Evolutionary conservation across 2,113 vertebrate species (phyloP).

Genomic region (Pelvicachromis taeniatus): DNA sequence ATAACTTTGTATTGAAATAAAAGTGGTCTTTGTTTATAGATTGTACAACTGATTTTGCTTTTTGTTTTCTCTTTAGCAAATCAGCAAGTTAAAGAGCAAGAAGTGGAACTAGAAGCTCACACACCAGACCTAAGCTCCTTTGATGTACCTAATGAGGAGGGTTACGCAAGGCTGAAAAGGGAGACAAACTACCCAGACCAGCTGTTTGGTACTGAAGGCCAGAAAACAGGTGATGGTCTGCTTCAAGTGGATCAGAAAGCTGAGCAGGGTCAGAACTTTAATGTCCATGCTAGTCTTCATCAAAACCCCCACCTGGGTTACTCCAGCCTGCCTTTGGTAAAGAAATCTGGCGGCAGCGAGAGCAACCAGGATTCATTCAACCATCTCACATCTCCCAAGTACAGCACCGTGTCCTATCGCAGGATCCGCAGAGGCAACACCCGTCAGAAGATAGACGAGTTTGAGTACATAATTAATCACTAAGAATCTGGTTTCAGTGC

Average conservation of each 20-base stretch:
- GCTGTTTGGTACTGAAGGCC: not conserved
- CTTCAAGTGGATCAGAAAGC: conserved; percentile 22
- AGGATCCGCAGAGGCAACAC: conserved; percentile 93
- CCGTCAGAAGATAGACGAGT: conserved; percentile 87
- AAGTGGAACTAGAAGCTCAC: not conserved
- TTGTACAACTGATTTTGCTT: not conserved
- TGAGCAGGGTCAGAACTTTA: not conserved
- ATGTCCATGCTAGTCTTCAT: not conserved
- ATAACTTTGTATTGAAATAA: not conserved
- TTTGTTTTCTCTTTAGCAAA: conserved; percentile 11
- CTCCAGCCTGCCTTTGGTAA: conserved; percentile 48
- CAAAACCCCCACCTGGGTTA: conserved; percentile 39
- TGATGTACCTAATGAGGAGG: not conserved
- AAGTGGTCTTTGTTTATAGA: not conserved
- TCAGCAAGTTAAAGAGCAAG: not conserved
- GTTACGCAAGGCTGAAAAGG: not conserved
- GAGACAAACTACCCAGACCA: not conserved
- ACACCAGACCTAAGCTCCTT: not conserved
- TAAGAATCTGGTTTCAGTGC: not conserved
- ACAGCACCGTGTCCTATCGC: conserved; percentile 91
- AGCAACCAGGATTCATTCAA: conserved; percentile 71
- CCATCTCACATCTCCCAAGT: conserved; percentile 79
- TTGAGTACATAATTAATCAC: conserved; percentile 83
- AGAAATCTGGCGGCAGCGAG: conserved; percentile 34
- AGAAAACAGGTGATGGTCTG: not conserved